A percentile compares a stretch with the other conserved stretches of the same genome.
phyloP scores from a whole-genome alignment of 2,113 vertebrate genomes.

The Cyprinodon variegatus region DNA sequence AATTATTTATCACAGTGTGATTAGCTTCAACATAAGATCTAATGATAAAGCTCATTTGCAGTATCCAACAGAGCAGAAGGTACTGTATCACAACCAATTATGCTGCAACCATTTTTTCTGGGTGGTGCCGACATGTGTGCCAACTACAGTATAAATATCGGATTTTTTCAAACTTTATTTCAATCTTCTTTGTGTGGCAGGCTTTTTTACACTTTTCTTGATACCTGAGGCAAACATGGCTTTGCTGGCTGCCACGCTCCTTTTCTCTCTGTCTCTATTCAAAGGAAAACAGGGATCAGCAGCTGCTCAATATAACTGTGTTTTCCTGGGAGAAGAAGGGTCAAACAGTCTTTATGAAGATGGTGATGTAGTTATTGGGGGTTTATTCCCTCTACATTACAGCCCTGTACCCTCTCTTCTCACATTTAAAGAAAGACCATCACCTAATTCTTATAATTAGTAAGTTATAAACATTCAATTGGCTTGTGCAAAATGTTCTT shows the following conservation, averaged over 20 bases:
- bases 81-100: background rate
- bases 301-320: slow-evolving; percentile 46
- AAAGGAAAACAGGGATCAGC: background rate
- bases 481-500: background rate
- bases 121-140: slow-evolving; percentile 4
- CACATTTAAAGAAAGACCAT: slow-evolving; percentile 68
- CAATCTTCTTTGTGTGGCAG: background rate
- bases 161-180: background rate
- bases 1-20: no score
- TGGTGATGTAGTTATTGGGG: slow-evolving; percentile 77
- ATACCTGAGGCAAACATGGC: slow-evolving; percentile 44
- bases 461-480: slow-evolving; percentile 47
- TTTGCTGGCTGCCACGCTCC: slow-evolving; percentile 14
- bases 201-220: background rate
- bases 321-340: slow-evolving; percentile 69
- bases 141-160: slow-evolving; percentile 28
- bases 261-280: slow-evolving; percentile 40
- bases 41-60: background rate
- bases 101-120: slow-evolving; percentile 17
- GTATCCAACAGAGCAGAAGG: background rate
- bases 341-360: slow-evolving; percentile 63
- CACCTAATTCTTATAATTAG: slow-evolving; percentile 63
- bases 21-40: background rate
- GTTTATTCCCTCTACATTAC: slow-evolving; percentile 78
- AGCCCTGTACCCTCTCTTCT: slow-evolving; percentile 53